A percentile compares a stretch with the other conserved stretches of the same genome.
Evolutionary conservation across 2,113 vertebrate genomes (phyloP).

Genomic region (Machaerirhynchus nigripectus): DNA sequence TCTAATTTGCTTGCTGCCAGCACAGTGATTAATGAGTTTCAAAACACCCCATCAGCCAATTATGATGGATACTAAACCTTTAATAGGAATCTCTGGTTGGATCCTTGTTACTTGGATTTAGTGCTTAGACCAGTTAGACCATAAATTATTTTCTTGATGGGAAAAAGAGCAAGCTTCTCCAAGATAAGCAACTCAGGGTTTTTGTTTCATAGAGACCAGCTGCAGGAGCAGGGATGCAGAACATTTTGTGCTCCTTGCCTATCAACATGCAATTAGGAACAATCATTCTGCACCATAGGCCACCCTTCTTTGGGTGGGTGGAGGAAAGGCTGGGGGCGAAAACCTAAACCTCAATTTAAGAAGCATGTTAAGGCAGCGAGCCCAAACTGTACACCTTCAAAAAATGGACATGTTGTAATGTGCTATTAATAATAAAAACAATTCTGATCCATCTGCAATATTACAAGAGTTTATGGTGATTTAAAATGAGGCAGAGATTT

Average conservation of each 20-base stretch:
- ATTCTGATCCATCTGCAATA: not conserved
- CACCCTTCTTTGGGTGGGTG: not conserved
- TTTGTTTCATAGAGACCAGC: not conserved
- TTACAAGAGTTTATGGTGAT: not conserved
- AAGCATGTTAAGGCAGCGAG: accelerated
- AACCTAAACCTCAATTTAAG: not conserved
- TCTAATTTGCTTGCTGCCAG: slow-evolving; percentile 29
- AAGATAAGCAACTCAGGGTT: not conserved
- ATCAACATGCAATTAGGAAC: not conserved
- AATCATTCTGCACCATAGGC: not conserved
- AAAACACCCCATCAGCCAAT: slow-evolving; percentile 30
- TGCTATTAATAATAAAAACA: not conserved
- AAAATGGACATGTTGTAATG: not conserved
- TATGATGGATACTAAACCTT: slow-evolving; percentile 39
- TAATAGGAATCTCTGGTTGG: slow-evolving; percentile 28
- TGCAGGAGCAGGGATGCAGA: not conserved
- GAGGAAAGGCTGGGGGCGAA: not conserved
- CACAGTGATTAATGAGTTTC: slow-evolving; percentile 24
- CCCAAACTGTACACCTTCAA: not conserved
- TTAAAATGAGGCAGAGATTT: not conserved
- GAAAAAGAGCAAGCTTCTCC: slow-evolving; percentile 18
- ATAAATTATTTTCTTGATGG: slow-evolving; percentile 31
- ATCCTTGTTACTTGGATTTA: not conserved
- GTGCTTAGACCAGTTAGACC: slow-evolving; percentile 10
- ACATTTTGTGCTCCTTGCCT: not conserved